phyloP scores from a whole-genome alignment of 2,888 invertebrate genomes.

The Drosophila mayaguana region DNA sequence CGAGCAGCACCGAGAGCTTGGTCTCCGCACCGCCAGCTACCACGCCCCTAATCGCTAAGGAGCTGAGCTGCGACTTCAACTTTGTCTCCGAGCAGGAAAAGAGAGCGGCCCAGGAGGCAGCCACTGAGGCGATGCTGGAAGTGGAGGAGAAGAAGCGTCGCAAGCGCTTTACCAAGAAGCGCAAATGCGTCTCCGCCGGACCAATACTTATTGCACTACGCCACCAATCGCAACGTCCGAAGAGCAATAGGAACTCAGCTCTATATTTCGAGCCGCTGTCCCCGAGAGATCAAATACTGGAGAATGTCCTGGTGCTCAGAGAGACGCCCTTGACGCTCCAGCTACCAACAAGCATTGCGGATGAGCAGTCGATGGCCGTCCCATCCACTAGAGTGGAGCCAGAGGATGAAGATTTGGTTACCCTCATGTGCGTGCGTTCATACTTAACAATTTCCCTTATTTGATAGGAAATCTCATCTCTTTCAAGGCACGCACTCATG shows the following conservation, averaged over 20 bases:
- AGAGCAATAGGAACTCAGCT: constrained; percentile 26
- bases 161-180: constrained; percentile 79
- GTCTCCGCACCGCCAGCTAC: constrained; percentile 10
- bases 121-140: constrained; percentile 74
- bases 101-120: constrained; percentile 71
- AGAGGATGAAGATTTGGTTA: constrained; percentile 58
- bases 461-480: not conserved
- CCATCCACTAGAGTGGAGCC: constrained; percentile 20
- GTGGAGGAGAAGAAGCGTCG: constrained; percentile 82
- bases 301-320: constrained; percentile 66
- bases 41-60: constrained; percentile 47
- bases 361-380: constrained; percentile 12
- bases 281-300: constrained; percentile 63
- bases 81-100: constrained; percentile 75
- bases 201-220: constrained; percentile 80
- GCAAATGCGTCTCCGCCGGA: constrained; percentile 84
- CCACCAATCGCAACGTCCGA: constrained; percentile 61
- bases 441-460: not conserved
- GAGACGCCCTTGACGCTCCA: constrained; percentile 66
- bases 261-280: constrained; percentile 65
- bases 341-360: constrained; percentile 26
- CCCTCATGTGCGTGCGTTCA: constrained; percentile 75
- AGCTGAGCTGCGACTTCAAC: constrained; percentile 76
- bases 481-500: too few relatives aligned
- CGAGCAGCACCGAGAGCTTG: constrained; percentile 23